A percentile compares a stretch with the other conserved stretches of the same genome.
These are phyloP conservation scores for Mormyrus iriodes DNA, from an alignment of 2,113 vertebrate genomes.

Conservation along the genomic window DNA sequence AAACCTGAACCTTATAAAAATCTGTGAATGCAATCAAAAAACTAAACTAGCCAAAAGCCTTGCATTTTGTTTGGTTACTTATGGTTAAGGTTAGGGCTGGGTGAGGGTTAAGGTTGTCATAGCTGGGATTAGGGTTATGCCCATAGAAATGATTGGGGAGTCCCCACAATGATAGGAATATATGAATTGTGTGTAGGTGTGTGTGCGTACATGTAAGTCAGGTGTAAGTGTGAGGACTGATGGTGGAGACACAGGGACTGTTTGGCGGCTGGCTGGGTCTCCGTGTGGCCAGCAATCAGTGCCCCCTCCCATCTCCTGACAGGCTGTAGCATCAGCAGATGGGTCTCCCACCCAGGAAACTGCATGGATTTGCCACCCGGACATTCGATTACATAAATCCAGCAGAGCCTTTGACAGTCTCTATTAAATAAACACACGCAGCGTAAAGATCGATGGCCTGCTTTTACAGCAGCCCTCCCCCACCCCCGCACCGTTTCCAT, in stretches of 20 bases:
- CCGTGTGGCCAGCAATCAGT: background rate
- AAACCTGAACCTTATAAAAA: too few relatives aligned
- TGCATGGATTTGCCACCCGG: conserved; percentile 31
- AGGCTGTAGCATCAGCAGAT: conserved; percentile 29
- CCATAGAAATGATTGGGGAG: background rate
- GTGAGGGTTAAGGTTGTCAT: background rate
- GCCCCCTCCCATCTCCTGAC: background rate
- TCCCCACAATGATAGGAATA: background rate
- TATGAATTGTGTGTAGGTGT: background rate
- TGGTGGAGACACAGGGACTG: background rate
- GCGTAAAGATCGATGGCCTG: conserved; percentile 30
- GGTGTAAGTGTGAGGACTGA: background rate
- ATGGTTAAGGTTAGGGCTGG: background rate
- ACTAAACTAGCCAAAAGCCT: background rate
- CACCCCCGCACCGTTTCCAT: background rate
- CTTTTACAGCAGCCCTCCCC: conserved; percentile 1
- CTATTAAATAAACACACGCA: conserved; percentile 35
- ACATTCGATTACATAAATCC: conserved; percentile 40
- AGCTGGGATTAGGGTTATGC: background rate
- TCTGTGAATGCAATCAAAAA: background rate
- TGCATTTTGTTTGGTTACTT: background rate
- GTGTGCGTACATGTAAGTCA: background rate
- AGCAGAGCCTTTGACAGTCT: conserved; percentile 32
- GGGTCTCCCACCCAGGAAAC: conserved; percentile 29
- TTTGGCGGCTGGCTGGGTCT: background rate